Base-by-base conservation (phyloP, 2,113 vertebrate genomes). In the Rutilus rutilus region DNA sequence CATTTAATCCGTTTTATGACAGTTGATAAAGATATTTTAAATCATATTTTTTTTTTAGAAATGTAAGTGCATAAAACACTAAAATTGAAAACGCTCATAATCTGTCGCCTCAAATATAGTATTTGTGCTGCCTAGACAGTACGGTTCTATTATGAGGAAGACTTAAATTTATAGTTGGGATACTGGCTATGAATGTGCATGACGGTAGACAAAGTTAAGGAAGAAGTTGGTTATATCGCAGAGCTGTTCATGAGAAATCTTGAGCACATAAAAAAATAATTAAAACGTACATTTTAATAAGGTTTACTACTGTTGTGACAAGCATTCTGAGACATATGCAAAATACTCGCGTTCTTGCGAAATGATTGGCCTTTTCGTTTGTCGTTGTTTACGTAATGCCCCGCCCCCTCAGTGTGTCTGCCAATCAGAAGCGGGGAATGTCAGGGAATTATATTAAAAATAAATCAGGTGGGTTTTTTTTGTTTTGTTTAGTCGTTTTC, bases 101-200 rank as follows among this genome's bases (percentile, higher is more conserved):
- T 33, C 30, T 33, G 30, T 33, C 30, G 0, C 30, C 30, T 0
- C 30, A 33, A 3, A 3, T 30, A 0, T 33, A 33, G 3, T 60
- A 64, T 11, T 45, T 33, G 78, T 62, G 36, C 4, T 45, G 4
- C 17, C 8, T 0, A 42, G 2, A 45, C 36, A 79, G 1, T 57
- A 80, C 36, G 0, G 1, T 4, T 4, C 4, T 0, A 33, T 0
- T 4, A 0, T 0, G 0, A 2, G 0, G 5, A 1, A 1, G 0
- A 0, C 1, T 0, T 7, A 0, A 0, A 6, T 59, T 23, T n/a
- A 78, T 14, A 52, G 25, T 1, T 52, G 4, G 0, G 14, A 36
- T 6, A 12, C 2, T 78, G 27, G 8, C 2, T 59, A 6, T 78
- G 2, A 78, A 21, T n/a, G 2, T 6, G 5, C 11, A 2, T 2